Conservation (phyloP, 1,140 invertebrate species). For the Drosophila cardini region DNA sequence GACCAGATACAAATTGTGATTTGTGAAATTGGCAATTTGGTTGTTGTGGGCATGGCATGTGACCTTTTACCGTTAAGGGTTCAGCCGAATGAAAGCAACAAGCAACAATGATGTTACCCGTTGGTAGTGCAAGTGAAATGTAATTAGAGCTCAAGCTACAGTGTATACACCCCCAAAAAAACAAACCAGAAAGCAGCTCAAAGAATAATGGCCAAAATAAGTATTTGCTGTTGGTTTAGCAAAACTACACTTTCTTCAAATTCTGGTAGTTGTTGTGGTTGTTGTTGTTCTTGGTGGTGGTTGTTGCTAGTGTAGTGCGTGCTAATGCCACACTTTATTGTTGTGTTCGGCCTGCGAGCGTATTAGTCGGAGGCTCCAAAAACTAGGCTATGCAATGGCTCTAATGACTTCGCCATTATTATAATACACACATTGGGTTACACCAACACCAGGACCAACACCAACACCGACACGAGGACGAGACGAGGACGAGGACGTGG, state of each 20-base stretch:
- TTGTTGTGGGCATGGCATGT: constrained; percentile 48
- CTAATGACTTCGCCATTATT: constrained; percentile 79
- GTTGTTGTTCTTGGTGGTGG: constrained; percentile 37
- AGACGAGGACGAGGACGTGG: constrained; percentile 31
- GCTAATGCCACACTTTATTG: constrained; percentile 75
- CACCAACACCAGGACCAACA: constrained; percentile 8
- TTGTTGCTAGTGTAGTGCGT: constrained; percentile 59
- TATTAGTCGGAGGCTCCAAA: constrained; percentile 44
- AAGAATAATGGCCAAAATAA: constrained; percentile 68
- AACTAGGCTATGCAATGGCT: constrained; percentile 78
- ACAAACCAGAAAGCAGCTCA: constrained; percentile 5
- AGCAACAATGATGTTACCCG: constrained; percentile 36
- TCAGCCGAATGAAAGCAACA: constrained; percentile 57
- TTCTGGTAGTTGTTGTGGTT: not conserved
- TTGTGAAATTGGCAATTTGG: constrained; percentile 59
- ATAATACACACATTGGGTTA: constrained; percentile 49
- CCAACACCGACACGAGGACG: constrained; percentile 32
- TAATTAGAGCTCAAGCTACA: constrained; percentile 53
- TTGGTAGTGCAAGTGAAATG: constrained; percentile 48
- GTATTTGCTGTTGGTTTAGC: constrained; percentile 55
- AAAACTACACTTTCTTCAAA: constrained; percentile 4
- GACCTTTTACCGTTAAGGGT: constrained; percentile 41
- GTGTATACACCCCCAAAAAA: constrained; percentile 27
- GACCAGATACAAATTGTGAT: constrained; percentile 12
- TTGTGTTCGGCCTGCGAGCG: constrained; percentile 39